Conservation (phyloP, 2,888 invertebrate genomes). For the Heliconius ethilla region DNA sequence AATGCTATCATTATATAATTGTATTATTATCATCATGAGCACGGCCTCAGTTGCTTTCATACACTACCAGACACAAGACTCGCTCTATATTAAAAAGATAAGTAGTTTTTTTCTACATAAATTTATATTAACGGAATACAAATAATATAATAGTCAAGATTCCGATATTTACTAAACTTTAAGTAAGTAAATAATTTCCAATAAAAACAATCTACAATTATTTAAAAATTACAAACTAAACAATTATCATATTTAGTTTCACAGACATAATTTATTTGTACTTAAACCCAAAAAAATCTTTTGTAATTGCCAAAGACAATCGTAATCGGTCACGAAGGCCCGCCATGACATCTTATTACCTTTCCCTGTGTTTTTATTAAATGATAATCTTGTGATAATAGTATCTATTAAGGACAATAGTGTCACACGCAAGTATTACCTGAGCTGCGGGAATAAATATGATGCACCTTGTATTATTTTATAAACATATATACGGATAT, state of each 20-base stretch:
- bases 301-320: slow-evolving; percentile 28
- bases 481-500: background rate
- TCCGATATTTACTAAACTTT: too few relatives aligned
- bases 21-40: too few relatives aligned
- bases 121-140: too few relatives aligned
- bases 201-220: background rate
- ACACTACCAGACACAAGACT: too few relatives aligned
- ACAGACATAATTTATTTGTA: slow-evolving; percentile 18
- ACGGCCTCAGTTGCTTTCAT: too few relatives aligned
- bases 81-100: too few relatives aligned
- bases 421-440: slow-evolving; percentile 40
- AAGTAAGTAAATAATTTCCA: background rate
- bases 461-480: background rate
- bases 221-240: background rate
- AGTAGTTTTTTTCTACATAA: too few relatives aligned
- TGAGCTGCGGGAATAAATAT: slow-evolving; percentile 45
- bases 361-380: slow-evolving; percentile 62
- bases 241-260: background rate
- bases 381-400: slow-evolving; percentile 29
- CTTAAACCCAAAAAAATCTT: slow-evolving; percentile 21
- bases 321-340: slow-evolving; percentile 29
- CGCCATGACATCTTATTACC: slow-evolving; percentile 54
- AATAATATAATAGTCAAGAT: too few relatives aligned
- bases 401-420: slow-evolving; percentile 46
- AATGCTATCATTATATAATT: too few relatives aligned